Base-by-base conservation (phyloP, 2,113 vertebrate genomes). In the Paradisaea rubra region DNA sequence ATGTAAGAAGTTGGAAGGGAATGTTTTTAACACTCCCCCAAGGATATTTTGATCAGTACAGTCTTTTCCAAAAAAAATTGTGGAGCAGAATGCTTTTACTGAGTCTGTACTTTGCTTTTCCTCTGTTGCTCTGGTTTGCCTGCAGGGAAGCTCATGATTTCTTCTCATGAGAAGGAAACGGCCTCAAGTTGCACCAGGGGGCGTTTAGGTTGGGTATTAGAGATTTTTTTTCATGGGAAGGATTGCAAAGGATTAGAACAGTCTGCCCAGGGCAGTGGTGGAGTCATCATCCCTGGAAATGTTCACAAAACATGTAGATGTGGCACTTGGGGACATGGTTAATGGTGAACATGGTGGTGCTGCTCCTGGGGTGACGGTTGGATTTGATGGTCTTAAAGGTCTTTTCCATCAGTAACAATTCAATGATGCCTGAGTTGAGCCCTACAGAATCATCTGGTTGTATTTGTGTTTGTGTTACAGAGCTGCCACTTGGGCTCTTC, bases 391-490 rank as follows among this genome's bases (percentile, higher is more conserved):
- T 28, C 35, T 31, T 49, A 33, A 37, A 63, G 63, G 7, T 49
- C 18, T 49, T 82, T 70, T 70, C 27, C 49, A 42, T 42, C 25
- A 3, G 27, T 56, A 54, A 31, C 8, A 47, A 24, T 69, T 54
- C 78, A 11, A 5, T 2, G 16, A 47, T 30, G 45, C 28, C 33
- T 2, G 30, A 65, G 15, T 28, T 49, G 71, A 94, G 27, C 74
- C 42, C 30, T 30, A 2, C 7, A 14, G 21, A 44, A 45, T 28
- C 25, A 39, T 30, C 45, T 37, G 22, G 6, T 64, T 35, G 4
- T 39, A 4, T 21, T 16, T 30, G 25, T 63, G 30, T 49, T 73
- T 27, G 15, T 7, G 9, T 52, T 53, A 3, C 0, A 1, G 52
- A 60, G 23, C 39, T 30, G 72, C 14, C 7, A 2, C 64, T 65